These are phyloP conservation scores for Scaptomyza parva DNA, from an alignment of 2,888 invertebrate genomes.

Conservation along the genomic window DNA sequence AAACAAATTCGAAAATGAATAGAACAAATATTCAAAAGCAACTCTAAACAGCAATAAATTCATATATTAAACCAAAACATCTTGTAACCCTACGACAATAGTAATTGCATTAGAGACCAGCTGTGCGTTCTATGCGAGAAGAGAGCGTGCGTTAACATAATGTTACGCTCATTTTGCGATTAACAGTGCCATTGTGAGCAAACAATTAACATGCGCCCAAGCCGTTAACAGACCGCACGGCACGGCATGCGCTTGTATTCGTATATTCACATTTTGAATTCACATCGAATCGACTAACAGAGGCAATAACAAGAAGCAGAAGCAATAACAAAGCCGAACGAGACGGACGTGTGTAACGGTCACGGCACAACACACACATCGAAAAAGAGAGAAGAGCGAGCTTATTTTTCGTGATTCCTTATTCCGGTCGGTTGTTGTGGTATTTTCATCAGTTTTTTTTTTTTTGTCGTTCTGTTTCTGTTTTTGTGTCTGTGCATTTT, in stretches of 20 bases:
- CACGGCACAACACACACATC: constrained; percentile 17
- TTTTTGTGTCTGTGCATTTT: constrained; percentile 35
- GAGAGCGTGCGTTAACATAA: constrained; percentile 24
- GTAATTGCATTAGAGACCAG: neutral
- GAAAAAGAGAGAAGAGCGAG: neutral
- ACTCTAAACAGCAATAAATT: neutral
- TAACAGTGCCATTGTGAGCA: constrained; percentile 45
- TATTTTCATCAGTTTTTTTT: too few relatives aligned
- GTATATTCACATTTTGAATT: constrained; percentile 14
- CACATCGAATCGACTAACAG: constrained; percentile 13
- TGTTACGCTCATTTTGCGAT: constrained; percentile 15
- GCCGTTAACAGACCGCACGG: constrained; percentile 14
- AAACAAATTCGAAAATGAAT: too few relatives aligned
- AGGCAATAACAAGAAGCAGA: constrained; percentile 46
- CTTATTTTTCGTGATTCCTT: constrained; percentile 41
- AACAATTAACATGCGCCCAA: constrained; percentile 37
- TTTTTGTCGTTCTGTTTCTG: too few relatives aligned
- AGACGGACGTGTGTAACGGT: constrained; percentile 52
- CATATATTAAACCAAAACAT: neutral
- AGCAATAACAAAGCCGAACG: constrained; percentile 57
- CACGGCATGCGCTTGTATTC: constrained; percentile 5
- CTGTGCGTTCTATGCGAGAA: constrained; percentile 5
- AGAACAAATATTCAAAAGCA: too few relatives aligned
- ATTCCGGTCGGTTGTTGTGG: constrained; percentile 41
- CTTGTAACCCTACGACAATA: too few relatives aligned